Conservation (phyloP, 2,113 vertebrate species). For the Atlantisia rogersi region DNA sequence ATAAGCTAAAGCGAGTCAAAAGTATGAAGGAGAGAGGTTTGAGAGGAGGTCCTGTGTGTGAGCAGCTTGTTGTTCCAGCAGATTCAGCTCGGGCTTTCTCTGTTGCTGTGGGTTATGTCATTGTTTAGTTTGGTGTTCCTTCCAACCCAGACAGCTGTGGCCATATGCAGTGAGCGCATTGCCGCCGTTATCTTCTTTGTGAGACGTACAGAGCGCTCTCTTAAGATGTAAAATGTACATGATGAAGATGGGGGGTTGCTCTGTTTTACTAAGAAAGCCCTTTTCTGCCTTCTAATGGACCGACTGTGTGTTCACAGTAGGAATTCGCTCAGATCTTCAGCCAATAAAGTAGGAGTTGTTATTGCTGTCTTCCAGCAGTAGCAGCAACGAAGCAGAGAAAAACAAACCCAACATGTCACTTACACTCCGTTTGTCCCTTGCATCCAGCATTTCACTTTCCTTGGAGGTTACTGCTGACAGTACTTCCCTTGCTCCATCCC, state of each 20-base stretch:
- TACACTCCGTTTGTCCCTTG: conserved; percentile 56
- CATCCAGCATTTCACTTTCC: conserved; percentile 27
- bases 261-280: conserved; percentile 24
- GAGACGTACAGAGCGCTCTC: not conserved
- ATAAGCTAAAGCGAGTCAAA: not conserved
- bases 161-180: not conserved
- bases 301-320: conserved; percentile 31
- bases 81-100: conserved; percentile 28
- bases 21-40: not conserved
- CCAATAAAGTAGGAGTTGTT: conserved; percentile 52
- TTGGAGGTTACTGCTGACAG: not conserved
- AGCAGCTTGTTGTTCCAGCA: not conserved
- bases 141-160: conserved; percentile 21
- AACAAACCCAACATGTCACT: conserved; percentile 19
- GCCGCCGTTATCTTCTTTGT: not conserved
- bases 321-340: conserved; percentile 42
- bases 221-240: not conserved
- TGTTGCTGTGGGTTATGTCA: conserved; percentile 29
- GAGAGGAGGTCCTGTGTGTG: not conserved
- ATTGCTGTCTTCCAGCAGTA: conserved; percentile 52
- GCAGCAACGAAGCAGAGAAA: conserved; percentile 25
- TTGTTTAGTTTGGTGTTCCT: conserved; percentile 56
- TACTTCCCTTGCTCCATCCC: not conserved
- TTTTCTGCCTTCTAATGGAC: conserved; percentile 53
- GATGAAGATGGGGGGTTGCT: not conserved